These are phyloP conservation scores for Oryzias woworae DNA, from an alignment of 2,113 vertebrate species.

Conservation along the genomic window DNA sequence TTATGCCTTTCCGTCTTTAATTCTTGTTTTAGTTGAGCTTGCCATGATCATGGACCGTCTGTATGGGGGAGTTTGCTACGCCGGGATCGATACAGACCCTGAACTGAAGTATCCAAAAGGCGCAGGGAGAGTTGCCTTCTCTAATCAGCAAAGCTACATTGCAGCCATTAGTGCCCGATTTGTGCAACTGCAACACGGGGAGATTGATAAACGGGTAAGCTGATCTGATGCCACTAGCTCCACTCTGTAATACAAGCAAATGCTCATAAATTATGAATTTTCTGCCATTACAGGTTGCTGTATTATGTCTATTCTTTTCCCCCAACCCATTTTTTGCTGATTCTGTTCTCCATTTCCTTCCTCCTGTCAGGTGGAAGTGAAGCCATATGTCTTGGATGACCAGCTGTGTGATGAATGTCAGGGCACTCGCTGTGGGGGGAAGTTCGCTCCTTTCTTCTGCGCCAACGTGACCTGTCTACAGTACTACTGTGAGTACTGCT, in stretches of 20 bases:
- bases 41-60: slow-evolving; percentile 99
- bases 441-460: slow-evolving; percentile 99
- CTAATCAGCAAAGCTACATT: slow-evolving; percentile 99
- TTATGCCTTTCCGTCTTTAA: not conserved
- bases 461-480: slow-evolving; percentile 99
- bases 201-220: slow-evolving; percentile 99
- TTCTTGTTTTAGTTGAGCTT: slow-evolving; percentile 86
- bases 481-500: slow-evolving; percentile 99
- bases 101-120: slow-evolving; percentile 99
- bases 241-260: slow-evolving; percentile 4
- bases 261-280: slow-evolving; percentile 24
- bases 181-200: slow-evolving; percentile 99
- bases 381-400: slow-evolving; percentile 99
- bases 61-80: slow-evolving; percentile 98
- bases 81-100: slow-evolving; percentile 98
- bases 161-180: slow-evolving; percentile 99
- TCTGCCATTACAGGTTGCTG: not conserved
- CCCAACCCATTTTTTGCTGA: not conserved
- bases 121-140: slow-evolving; percentile 96
- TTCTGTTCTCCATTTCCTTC: no score
- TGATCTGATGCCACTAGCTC: not conserved
- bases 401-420: slow-evolving; percentile 99
- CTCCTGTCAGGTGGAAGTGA: slow-evolving; percentile 94
- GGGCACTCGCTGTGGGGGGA: slow-evolving; percentile 97
- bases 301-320: not conserved